Conservation (phyloP, 2,797 vertebrate genomes). For the Centropyge bicolor region DNA sequence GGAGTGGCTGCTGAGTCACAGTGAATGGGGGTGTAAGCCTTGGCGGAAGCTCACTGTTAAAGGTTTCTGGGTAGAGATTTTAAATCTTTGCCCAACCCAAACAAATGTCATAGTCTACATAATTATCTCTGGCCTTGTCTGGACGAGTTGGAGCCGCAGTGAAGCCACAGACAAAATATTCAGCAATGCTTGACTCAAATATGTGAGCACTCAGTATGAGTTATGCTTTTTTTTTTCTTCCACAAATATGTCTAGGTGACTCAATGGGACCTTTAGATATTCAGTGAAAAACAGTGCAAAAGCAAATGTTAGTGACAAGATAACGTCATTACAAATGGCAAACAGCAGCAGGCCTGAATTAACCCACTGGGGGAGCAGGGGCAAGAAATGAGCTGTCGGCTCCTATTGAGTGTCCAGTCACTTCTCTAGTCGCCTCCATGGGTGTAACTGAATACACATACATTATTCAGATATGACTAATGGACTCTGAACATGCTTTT, state of each 20-base stretch:
- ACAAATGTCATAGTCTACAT: neutral
- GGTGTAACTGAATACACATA: conserved; percentile 14
- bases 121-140: conserved; percentile 27
- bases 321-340: conserved; percentile 22
- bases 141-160: neutral
- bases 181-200: neutral
- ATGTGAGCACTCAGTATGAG: neutral
- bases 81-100: neutral
- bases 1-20: conserved; percentile 14
- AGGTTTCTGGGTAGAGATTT: conserved; percentile 15
- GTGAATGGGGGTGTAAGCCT: neutral
- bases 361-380: neutral
- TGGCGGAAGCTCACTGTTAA: conserved; percentile 8
- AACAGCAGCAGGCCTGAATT: conserved; percentile 23
- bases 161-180: neutral
- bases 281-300: neutral
- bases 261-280: conserved; percentile 1
- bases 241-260: neutral
- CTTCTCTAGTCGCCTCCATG: neutral
- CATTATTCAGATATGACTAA: conserved; percentile 3
- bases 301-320: conserved; percentile 10
- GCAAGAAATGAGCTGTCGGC: conserved; percentile 16
- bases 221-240: too few relatives aligned
- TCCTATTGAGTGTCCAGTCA: neutral
- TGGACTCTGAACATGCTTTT: neutral